Percentiles rank a stretch among this genome's conserved stretches.
These are phyloP conservation scores for Chromoteleia sp. DNA, from an alignment of 2,888 invertebrate genomes.

Conservation along the genomic window DNA sequence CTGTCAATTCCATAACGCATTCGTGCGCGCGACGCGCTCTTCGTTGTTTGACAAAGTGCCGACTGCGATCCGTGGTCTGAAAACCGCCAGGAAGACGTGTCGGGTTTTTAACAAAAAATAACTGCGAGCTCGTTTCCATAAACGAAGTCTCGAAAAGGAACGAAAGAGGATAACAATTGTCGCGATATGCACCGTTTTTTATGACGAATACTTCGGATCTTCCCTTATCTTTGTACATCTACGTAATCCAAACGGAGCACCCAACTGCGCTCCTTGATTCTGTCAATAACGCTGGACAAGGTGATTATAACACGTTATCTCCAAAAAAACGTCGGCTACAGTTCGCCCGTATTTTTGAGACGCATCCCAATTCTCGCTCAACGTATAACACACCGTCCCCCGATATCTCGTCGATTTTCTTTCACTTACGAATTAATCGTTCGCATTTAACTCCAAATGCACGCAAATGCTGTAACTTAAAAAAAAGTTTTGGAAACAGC, in stretches of 20 bases:
- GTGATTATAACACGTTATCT: slow-evolving; percentile 10
- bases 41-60: not conserved
- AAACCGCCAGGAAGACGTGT: not conserved
- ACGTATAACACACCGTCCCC: no score
- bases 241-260: not conserved
- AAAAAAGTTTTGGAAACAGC: slow-evolving; percentile 33
- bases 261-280: not conserved
- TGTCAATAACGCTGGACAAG: slow-evolving; percentile 21
- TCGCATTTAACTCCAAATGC: not conserved
- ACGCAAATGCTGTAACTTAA: slow-evolving; percentile 11
- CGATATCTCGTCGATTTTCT: no score
- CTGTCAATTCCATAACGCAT: slow-evolving; percentile 5
- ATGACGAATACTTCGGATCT: not conserved
- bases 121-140: not conserved
- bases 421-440: no score
- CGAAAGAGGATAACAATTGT: not conserved
- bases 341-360: not conserved
- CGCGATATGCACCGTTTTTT: slow-evolving; percentile 9
- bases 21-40: slow-evolving; percentile 6
- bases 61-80: not conserved
- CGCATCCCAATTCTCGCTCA: not conserved
- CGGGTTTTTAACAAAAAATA: not conserved
- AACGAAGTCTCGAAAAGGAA: not conserved
- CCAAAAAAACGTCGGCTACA: not conserved
- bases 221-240: slow-evolving; percentile 11